A percentile compares a stretch with the other conserved stretches of the same genome.
These are phyloP conservation scores for Kryptopterus vitreolus DNA, from an alignment of 2,797 vertebrate genomes.

Conservation along the genomic window DNA sequence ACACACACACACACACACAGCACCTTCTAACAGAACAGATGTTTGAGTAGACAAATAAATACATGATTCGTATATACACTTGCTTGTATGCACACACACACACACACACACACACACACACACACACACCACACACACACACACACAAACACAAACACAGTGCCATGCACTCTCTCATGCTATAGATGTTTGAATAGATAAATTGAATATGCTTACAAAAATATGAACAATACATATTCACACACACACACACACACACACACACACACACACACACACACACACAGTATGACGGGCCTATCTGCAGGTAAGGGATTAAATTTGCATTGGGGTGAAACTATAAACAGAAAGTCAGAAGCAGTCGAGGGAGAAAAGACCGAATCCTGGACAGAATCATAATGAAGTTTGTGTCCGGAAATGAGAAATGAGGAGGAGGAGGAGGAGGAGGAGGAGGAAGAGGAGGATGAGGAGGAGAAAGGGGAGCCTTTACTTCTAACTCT, in stretches of 20 bases:
- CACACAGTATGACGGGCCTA: conserved; percentile 31
- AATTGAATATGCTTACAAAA: neutral
- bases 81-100: too few relatives aligned
- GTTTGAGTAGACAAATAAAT: too few relatives aligned
- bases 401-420: neutral
- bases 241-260: neutral
- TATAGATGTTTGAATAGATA: neutral
- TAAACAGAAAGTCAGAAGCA: conserved; percentile 44
- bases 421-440: neutral
- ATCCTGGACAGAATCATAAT: conserved; percentile 1
- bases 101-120: too few relatives aligned
- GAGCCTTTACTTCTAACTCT: neutral
- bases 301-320: conserved; percentile 53
- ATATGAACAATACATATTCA: neutral
- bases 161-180: neutral
- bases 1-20: conserved; percentile 27
- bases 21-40: neutral
- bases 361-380: neutral
- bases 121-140: too few relatives aligned
- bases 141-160: too few relatives aligned
- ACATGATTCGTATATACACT: too few relatives aligned
- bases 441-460: too few relatives aligned
- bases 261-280: conserved; percentile 28
- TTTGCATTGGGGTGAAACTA: conserved; percentile 55
- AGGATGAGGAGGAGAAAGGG: neutral